Percentiles rank a stretch among this genome's conserved stretches.
Conservation (phyloP, 2,797 vertebrate species). For the Aphelocoma californica region DNA sequence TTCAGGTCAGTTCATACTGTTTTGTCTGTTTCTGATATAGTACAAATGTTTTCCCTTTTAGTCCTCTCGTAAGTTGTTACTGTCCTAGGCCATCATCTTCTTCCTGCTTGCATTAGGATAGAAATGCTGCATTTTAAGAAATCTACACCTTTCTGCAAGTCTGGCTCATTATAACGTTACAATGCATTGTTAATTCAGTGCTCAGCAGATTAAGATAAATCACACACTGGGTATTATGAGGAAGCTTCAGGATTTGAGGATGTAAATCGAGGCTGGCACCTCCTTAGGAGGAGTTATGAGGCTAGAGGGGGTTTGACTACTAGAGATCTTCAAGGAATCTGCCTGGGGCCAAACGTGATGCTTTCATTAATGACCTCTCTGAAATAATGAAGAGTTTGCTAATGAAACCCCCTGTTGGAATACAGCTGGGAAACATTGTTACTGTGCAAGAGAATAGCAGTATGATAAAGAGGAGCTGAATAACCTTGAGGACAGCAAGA, state of each 20-base stretch:
- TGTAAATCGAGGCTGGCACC: background rate
- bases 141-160: background rate
- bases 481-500: slow-evolving; percentile 25
- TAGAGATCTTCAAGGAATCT: background rate
- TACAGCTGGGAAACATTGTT: background rate
- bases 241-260: background rate
- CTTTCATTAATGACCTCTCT: background rate
- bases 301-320: background rate
- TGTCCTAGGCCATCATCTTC: background rate
- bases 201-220: background rate
- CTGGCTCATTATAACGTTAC: background rate
- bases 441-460: background rate
- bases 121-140: background rate
- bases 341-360: background rate
- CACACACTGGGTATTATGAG: background rate
- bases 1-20: background rate
- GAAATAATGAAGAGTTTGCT: slow-evolving; percentile 12
- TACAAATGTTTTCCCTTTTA: background rate
- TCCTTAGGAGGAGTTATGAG: background rate
- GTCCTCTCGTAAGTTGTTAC: background rate
- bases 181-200: background rate
- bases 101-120: background rate
- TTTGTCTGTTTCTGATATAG: background rate
- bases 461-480: background rate
- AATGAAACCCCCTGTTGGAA: slow-evolving; percentile 12